A percentile compares a stretch with the other conserved stretches of the same genome.
Evolutionary conservation across 2,888 invertebrate genomes (phyloP).

Genomic region (Leptopterna dolabrata): DNA sequence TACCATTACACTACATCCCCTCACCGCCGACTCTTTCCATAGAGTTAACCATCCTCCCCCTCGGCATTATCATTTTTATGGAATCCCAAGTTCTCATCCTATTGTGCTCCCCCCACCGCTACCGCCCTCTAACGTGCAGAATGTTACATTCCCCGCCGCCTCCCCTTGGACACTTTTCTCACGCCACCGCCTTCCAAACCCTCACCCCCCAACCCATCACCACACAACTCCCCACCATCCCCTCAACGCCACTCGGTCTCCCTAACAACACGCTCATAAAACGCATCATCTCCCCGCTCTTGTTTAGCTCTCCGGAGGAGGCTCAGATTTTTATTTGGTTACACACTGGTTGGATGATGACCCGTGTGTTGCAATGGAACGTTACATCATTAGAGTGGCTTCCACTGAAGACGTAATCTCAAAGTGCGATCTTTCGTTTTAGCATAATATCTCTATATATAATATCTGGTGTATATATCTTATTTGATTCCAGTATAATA

Average conservation of each 20-base stretch:
- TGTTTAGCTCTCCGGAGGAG: neutral
- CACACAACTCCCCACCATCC: neutral
- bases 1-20: constrained; percentile 35
- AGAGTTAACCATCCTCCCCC: constrained; percentile 12
- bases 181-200: neutral
- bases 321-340: neutral
- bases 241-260: neutral
- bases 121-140: neutral
- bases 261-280: neutral
- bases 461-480: too few species aligned
- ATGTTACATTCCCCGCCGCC: neutral
- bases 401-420: too few species aligned
- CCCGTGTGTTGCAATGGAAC: too few species aligned
- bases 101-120: neutral
- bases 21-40: neutral
- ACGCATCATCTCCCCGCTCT: neutral
- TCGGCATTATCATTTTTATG: constrained; percentile 51
- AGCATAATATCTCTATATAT: too few species aligned
- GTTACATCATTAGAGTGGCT: too few species aligned
- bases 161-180: neutral
- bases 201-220: neutral
- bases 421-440: too few species aligned
- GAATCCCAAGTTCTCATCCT: constrained; percentile 47
- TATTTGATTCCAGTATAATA: too few species aligned
- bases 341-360: too few species aligned